Conservation (phyloP, 37 sponge, comb jelly and placozoan genomes). For the Halichondria panicea region DNA sequence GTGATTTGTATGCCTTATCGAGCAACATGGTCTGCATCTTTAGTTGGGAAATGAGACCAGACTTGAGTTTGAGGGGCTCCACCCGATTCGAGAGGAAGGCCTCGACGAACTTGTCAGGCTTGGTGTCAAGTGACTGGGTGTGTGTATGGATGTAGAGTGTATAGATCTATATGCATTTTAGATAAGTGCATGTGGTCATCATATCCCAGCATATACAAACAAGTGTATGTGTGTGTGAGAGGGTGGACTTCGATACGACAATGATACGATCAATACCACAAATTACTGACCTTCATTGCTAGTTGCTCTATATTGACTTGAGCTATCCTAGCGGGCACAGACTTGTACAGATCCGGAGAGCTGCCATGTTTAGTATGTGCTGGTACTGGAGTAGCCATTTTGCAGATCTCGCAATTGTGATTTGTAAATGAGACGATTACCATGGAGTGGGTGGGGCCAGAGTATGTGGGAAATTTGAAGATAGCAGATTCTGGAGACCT, state of each 20-base stretch:
- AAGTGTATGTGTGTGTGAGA: neutral
- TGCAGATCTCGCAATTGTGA: too few species aligned
- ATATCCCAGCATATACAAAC: neutral
- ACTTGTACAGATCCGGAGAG: constrained; percentile 14
- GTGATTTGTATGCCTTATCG: constrained; percentile 36
- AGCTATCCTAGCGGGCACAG: constrained; percentile 20
- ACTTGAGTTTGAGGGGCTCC: constrained; percentile 25
- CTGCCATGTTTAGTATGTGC: too few species aligned
- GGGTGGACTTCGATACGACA: neutral
- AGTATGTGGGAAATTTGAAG: too few species aligned
- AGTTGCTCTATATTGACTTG: constrained; percentile 13
- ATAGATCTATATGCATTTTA: neutral
- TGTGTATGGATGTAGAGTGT: too few species aligned
- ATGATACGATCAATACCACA: neutral
- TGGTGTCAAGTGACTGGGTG: neutral
- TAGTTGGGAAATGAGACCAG: constrained; percentile 26
- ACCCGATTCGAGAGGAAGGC: constrained; percentile 42
- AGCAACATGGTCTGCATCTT: constrained; percentile 35
- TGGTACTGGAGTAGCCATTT: too few species aligned
- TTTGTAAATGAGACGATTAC: too few species aligned
- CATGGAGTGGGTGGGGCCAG: too few species aligned
- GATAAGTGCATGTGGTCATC: neutral
- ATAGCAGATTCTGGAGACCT: too few species aligned
- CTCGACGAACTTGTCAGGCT: constrained; percentile 32
- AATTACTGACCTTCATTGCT: constrained; percentile 15